Evolutionary conservation across 2,888 invertebrate species (phyloP), one percentile per base, ranked within the genome.

Genomic region (Polyommatus icarus): DNA sequence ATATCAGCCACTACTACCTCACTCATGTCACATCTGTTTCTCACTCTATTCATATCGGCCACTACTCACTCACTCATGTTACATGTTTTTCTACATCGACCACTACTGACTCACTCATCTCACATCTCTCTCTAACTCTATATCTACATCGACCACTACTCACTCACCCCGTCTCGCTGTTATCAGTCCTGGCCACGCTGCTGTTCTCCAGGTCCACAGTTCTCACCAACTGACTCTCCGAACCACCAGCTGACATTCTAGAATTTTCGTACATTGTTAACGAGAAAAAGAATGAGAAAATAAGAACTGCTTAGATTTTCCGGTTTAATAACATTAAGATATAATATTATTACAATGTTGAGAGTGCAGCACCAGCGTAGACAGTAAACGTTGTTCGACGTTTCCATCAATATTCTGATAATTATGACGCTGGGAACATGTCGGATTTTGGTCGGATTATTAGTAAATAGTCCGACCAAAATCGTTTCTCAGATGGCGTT

Each of bases 181-280:
- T 18, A 18, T 67, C 67, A 67, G 67, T 29, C 61, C 85, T 85
- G 79, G 85, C 85, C 36, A 85, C 84, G 5, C 83, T 83, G 1
- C 87, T 86, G 77, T 83, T 80, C 78, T 85, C 84, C 40, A 85
- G 76, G 32, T 83, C 83, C 0, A 83, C 80, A 12, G 78, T 80
- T 32, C 79, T 79, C 36, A 82, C 80, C 71, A 86, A 54, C 24
- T 84, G 84, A 76, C 87, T 86, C 50, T 82, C 84, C 4, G 84
- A 86, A 46, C 81, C 85, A 20, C 82, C 83, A 54, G 78, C 81
- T 3, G 88, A 88, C 29, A 84, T 72, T 72, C 72, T 72, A 72
- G 40, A 40, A 72, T 8, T 8, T 36, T 40, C 10, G 12, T 72
- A 4, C 12, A 8, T 10, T 61, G 24, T 61, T 24, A 61, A 61